Percentiles rank a stretch among this genome's conserved stretches.
phyloP scores from a whole-genome alignment of 2,113 vertebrate genomes.

The Menura novaehollandiae region DNA sequence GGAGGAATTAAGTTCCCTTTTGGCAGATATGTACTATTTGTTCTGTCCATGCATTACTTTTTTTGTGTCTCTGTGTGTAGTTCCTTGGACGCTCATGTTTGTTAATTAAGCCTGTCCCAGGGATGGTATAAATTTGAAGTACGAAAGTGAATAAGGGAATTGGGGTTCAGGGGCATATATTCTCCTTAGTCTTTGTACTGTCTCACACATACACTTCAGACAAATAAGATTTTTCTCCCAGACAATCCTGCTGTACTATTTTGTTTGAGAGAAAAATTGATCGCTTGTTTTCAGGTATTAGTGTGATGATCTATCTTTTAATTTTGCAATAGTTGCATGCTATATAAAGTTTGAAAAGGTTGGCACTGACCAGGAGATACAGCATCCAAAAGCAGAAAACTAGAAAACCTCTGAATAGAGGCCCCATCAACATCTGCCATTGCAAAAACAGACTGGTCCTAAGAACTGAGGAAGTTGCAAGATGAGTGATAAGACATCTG shows the following conservation, averaged over 20 bases:
- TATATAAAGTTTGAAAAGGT: background rate
- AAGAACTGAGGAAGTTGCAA: background rate
- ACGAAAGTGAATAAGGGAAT: background rate
- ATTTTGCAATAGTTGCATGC: background rate
- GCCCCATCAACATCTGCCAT: fast-evolving
- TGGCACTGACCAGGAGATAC: background rate
- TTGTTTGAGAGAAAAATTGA: background rate
- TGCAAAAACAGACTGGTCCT: background rate
- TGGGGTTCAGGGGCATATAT: background rate
- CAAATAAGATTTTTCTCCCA: background rate
- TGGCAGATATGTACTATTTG: fast-evolving
- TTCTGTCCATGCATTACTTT: background rate
- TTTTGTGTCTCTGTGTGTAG: background rate
- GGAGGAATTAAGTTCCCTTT: background rate
- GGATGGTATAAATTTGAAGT: background rate
- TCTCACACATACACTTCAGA: background rate
- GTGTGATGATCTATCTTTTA: background rate
- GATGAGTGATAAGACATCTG: background rate
- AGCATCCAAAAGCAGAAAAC: background rate
- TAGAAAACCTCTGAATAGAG: background rate
- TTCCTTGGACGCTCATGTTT: background rate
- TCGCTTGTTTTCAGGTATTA: background rate
- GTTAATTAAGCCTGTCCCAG: background rate
- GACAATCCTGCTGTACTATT: background rate
- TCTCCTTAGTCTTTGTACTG: background rate